Base-by-base conservation (phyloP, 2,797 vertebrate genomes). In the Cuculus canorus region DNA sequence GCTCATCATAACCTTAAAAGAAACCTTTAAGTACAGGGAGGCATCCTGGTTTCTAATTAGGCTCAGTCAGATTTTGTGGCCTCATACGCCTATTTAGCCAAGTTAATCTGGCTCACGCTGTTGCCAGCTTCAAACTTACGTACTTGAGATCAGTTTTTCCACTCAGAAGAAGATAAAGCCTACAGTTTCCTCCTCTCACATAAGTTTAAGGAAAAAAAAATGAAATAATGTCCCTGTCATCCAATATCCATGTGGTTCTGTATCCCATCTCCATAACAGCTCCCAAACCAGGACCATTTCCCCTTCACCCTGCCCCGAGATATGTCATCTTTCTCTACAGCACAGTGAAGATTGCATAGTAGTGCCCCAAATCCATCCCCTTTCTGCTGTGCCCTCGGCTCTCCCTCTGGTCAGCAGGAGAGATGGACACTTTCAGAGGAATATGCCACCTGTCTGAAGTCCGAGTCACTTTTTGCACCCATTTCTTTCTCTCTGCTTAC, bases 1-100 rank as follows among this genome's bases (percentile, higher is more conserved):
- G 77, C 47, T 88, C 92, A 79, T 95, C 95, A 76, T 17, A 69
- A 79, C 69, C 95, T 92, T 84, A 76, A 95, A 94, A 95, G 92
- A 76, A 86, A 73, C 50, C 77, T 72, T 61, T 72, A 88, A 90
- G 83, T 56, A 91, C 95, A 82, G 73, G 81, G 86, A 95, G 73
- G 84, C 73, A 86, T 78, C 77, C 27, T 82, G 90, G 25, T 60
- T 71, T 77, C 87, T 89, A 89, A 85, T 93, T 60, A 95, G 79
- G 84, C 71, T 80, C 86, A 35, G 54, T 39, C 84, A 87, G 72
- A 78, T 73, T 81, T 48, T 50, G 84, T 56, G 79, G 89, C 56
- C 61, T 79, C 61, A 5, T 45, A 57, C 6, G 32, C 81, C 71
- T 81, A 68, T 69, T 82, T 19, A 83, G 80, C 39, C 53, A 27